Evolutionary conservation across 2,888 invertebrate genomes (phyloP), one percentile per base, ranked within the genome.

Genomic region (Microctonus aethiopoides): DNA sequence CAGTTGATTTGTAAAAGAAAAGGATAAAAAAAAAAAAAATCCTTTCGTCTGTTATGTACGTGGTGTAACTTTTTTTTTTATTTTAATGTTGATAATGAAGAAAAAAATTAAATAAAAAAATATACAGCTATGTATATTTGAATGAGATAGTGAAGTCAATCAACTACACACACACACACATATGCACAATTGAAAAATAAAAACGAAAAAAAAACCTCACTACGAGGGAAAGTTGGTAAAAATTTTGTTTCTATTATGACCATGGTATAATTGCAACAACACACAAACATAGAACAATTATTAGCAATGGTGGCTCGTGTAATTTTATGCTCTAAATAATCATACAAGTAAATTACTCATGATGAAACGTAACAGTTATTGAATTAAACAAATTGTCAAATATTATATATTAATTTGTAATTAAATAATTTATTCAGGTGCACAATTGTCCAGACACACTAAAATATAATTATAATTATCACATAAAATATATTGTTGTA

Each of bases 241-340:
- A 16, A 16, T n/a, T 46, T 46, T 46, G 41, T n/a, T 9, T 46
- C 16, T 46, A 46, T 20, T n/a, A n/a, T 16, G 16, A 16, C 16
- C 1, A 46, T 46, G 29, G 13, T 41, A 26, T 36, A 56, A 16
- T 54, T 54, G 56, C 56, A 65, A n/a, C n/a, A 54, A 39, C 66
- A 66, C 72, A 51, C 41, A 72, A 72, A 72, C 69, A 68, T 71
- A 65, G 67, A 75, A 80, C 78, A 76, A 82, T 82, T 80, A 80
- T 82, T 81, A 80, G 78, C 72, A 80, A 78, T 74, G 80, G 70
- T 75, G 68, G 74, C 74, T 73, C 77, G 76, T 77, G 76, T 78
- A 78, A 80, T 83, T 84, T 85, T 84, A 83, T 83, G 85, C 85
- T 85, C 85, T 84, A 81, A 79, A 85, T 84, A 84, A 75, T 79